Evolutionary conservation across 1,140 invertebrate species (phyloP).

Genomic region (Nautilus pompilius): DNA sequence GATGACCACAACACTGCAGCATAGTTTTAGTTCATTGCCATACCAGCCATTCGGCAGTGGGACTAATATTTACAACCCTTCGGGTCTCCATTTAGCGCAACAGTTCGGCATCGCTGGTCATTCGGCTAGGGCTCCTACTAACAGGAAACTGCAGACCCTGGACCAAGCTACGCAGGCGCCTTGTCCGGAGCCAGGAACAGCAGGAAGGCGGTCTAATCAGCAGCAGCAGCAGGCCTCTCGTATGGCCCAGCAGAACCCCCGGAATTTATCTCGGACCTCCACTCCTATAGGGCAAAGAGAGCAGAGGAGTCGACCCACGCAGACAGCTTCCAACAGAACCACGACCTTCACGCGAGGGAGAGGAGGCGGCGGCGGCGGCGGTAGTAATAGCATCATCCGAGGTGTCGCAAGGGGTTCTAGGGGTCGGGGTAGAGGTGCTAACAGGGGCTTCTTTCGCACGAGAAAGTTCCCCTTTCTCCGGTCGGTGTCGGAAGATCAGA

Average conservation of each 20-base stretch:
- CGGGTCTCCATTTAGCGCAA: too few relatives aligned
- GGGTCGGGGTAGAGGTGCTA: slow-evolving; percentile 15
- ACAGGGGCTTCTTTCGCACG: too few relatives aligned
- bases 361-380: slow-evolving; percentile 18
- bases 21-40: slow-evolving; percentile 18
- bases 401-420: slow-evolving; percentile 19
- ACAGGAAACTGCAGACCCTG: too few relatives aligned
- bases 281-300: slow-evolving; percentile 20
- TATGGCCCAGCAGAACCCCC: slow-evolving; percentile 4
- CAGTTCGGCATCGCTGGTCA: too few relatives aligned
- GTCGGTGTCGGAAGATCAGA: too few relatives aligned
- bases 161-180: slow-evolving; percentile 17
- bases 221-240: slow-evolving; percentile 4
- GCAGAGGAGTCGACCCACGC: neutral
- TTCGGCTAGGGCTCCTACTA: slow-evolving; percentile 28
- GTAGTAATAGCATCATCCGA: too few relatives aligned
- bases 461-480: too few relatives aligned
- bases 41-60: slow-evolving; percentile 40
- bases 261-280: too few relatives aligned
- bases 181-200: too few relatives aligned
- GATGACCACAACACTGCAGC: slow-evolving; percentile 18
- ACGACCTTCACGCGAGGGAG: slow-evolving; percentile 24
- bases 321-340: too few relatives aligned
- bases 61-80: too few relatives aligned
- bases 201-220: too few relatives aligned